Evolutionary conservation across 2,113 vertebrate genomes (phyloP).

Genomic region (Sphyrna mokarran): DNA sequence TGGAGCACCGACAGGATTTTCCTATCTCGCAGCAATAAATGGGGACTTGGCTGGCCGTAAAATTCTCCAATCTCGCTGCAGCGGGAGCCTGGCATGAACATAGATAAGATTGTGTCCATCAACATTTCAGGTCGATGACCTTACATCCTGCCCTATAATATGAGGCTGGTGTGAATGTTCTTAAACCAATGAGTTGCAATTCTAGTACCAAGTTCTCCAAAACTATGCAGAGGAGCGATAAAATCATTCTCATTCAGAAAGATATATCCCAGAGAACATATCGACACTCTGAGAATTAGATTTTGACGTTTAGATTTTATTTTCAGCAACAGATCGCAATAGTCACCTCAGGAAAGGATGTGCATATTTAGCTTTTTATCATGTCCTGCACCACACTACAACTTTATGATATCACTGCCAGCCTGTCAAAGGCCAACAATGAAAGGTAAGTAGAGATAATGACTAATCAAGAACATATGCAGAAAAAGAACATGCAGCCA

Average conservation of each 20-base stretch:
- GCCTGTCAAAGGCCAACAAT: not conserved
- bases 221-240: not conserved
- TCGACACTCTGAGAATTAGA: not conserved
- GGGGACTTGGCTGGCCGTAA: too few species aligned
- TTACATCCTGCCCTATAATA: not conserved
- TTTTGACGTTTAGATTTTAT: constrained; percentile 13
- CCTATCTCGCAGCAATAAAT: too few species aligned
- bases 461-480: not conserved
- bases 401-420: not conserved
- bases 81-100: too few species aligned
- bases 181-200: too few species aligned
- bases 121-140: not conserved
- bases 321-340: not conserved
- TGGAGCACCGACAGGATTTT: too few species aligned
- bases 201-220: not conserved
- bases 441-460: not conserved
- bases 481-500: not conserved
- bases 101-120: too few species aligned
- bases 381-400: not conserved
- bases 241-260: not conserved
- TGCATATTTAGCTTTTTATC: not conserved
- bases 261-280: not conserved
- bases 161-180: not conserved
- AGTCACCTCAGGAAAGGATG: not conserved
- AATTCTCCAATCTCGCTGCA: too few species aligned